phyloP scores from a whole-genome alignment of 2,113 vertebrate genomes.

The Orcinus orca region DNA sequence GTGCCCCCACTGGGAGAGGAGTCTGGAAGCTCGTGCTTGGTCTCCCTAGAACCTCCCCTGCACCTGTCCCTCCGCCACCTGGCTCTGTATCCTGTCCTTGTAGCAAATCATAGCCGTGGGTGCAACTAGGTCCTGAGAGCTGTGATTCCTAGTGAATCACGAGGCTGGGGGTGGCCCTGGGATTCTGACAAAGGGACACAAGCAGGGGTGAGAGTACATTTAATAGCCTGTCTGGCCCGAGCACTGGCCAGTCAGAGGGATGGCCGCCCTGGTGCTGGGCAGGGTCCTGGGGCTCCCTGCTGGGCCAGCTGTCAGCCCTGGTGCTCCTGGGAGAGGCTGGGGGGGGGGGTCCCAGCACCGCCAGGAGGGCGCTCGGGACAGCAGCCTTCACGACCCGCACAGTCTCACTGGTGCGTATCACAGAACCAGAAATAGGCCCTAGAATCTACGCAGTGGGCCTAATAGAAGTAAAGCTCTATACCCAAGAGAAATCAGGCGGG shows the following conservation, averaged over 20 bases:
- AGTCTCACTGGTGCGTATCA: rapidly evolving
- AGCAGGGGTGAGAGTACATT: background rate
- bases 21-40: background rate
- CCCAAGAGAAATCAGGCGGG: background rate
- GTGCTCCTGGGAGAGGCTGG: background rate
- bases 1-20: rapidly evolving
- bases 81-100: background rate
- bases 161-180: background rate
- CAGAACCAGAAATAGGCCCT: no score
- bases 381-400: rapidly evolving
- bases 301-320: background rate
- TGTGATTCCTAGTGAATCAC: rapidly evolving
- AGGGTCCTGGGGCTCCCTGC: background rate
- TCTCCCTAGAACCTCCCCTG: background rate
- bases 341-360: background rate
- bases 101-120: rapidly evolving
- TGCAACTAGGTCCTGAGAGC: rapidly evolving
- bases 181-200: background rate
- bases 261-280: background rate
- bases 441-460: rapidly evolving
- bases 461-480: rapidly evolving
- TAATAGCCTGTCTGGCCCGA: background rate
- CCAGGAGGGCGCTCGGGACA: rapidly evolving
- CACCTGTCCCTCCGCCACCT: rapidly evolving
- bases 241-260: background rate